Percentiles rank a stretch among this genome's conserved stretches.
Conservation (phyloP, 2,888 invertebrate species). For the Drosophila fungiperda region DNA sequence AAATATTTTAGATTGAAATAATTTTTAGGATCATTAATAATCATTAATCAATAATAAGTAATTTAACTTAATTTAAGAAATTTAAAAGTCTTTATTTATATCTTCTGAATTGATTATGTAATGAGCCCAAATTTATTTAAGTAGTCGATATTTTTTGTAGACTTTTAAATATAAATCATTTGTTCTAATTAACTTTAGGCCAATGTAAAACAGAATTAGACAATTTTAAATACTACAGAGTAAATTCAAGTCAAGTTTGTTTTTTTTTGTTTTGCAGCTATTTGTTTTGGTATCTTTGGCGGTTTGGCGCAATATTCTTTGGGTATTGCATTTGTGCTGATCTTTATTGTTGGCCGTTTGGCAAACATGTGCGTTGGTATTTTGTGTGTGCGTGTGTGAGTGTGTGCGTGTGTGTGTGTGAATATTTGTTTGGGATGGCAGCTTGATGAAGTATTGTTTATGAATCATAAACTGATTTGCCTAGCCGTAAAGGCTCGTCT, state of each 20-base stretch:
- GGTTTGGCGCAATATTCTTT: slow-evolving; percentile 44
- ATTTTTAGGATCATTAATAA: too few species aligned
- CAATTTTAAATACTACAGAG: background rate
- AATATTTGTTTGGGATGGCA: slow-evolving; percentile 45
- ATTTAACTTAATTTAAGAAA: background rate
- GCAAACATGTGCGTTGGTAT: slow-evolving; percentile 51
- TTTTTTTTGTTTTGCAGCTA: background rate
- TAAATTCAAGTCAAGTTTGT: background rate
- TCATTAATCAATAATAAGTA: background rate
- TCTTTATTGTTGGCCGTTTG: slow-evolving; percentile 65
- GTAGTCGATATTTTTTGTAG: too few species aligned
- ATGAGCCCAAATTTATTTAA: background rate
- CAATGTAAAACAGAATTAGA: background rate
- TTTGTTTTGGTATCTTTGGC: background rate
- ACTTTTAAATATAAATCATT: too few species aligned
- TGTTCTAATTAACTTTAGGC: background rate
- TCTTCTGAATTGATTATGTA: background rate
- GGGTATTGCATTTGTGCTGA: slow-evolving; percentile 52
- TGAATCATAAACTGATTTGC: slow-evolving; percentile 77
- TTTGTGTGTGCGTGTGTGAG: background rate
- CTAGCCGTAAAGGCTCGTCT: slow-evolving; percentile 63
- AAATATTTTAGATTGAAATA: background rate
- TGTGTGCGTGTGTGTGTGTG: slow-evolving; percentile 27
- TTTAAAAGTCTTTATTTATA: fast-evolving
- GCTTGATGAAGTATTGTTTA: slow-evolving; percentile 78